Evolutionary conservation across 2,113 vertebrate species (phyloP), one percentile per base, ranked within the genome.

Genomic region (Meriones unguiculatus): DNA sequence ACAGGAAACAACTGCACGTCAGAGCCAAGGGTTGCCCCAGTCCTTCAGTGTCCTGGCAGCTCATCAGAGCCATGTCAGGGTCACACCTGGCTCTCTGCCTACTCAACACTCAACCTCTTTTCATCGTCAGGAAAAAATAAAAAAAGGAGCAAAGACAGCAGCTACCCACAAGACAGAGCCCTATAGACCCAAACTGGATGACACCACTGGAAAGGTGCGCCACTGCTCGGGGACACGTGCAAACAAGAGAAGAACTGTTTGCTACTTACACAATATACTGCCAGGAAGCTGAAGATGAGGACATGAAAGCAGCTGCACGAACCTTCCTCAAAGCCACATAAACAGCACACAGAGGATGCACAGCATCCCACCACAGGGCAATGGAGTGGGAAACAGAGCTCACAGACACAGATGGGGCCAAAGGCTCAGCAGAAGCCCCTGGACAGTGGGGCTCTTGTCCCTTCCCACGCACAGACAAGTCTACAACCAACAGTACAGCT

Each of bases 121-220:
- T 22, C 78, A 41, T 52, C 35, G 12, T 78, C 52, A 87, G 52
- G 28, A 15, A 11, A 32, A 95, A 28, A 12, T 22, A 0, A 2
- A 17, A 5, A 57, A 57, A 57, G 15, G 57, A 57, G 12, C 12
- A 57, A 57, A 57, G 28, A 3, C 7, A 0, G 7, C 20, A 35
- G 25, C 80, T 6, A 2, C 25, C 75, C 2, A 24, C 64, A n/a
- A 17, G n/a, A 2, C 14, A 65, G 50, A n/a, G 5, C 7, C 30
- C 69, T 35, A 12, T 15, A 0, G 30, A 80, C 20, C 41, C 9
- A 9, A 59, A 2, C 20, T 46, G 46, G 46, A n/a, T 35, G 73
- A 54, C 1, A 0, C 6, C 1, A 5, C 3, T 25, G 2, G 25
- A 17, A 57, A 18, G 14, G 28, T 38, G 7, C 46, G 0, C 20